A percentile compares a stretch with the other conserved stretches of the same genome.
Conservation (phyloP, 2,888 invertebrate genomes). For the Torymus auratus region DNA sequence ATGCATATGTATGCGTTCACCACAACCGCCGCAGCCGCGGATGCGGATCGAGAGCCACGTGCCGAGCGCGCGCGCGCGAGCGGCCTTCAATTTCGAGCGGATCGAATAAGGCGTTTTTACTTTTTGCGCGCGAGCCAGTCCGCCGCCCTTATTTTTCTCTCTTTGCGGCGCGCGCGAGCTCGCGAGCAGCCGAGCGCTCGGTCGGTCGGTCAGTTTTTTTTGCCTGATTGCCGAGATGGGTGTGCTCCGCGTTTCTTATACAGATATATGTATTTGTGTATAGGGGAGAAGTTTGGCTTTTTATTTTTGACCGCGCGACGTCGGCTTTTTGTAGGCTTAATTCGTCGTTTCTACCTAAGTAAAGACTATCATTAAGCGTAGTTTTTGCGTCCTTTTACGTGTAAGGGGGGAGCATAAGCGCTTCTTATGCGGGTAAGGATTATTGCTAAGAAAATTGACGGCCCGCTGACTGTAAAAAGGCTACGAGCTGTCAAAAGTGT, state of each 20-base stretch:
- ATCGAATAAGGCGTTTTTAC: slow-evolving; percentile 34
- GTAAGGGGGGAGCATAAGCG: background rate
- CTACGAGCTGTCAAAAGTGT: background rate
- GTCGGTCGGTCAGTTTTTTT: slow-evolving; percentile 2
- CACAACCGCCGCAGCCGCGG: no score
- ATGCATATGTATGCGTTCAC: background rate
- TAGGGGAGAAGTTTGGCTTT: background rate
- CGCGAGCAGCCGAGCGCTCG: background rate
- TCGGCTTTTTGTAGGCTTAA: slow-evolving; percentile 33
- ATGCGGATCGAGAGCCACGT: slow-evolving; percentile 45
- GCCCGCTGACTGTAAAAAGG: background rate
- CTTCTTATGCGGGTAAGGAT: background rate
- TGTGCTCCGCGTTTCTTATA: slow-evolving; percentile 31
- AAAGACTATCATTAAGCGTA: slow-evolving; percentile 27
- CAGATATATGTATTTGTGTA: background rate
- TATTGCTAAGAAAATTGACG: slow-evolving; percentile 7
- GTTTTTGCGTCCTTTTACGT: slow-evolving; percentile 10
- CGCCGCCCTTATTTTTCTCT: slow-evolving; percentile 37
- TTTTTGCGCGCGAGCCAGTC: slow-evolving; percentile 5
- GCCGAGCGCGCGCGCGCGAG: slow-evolving; percentile 39
- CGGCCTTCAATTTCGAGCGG: slow-evolving; percentile 56
- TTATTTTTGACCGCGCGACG: background rate
- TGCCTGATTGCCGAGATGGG: slow-evolving; percentile 36
- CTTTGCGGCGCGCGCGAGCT: slow-evolving; percentile 12
- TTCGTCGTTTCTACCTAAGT: slow-evolving; percentile 42